Base-by-base conservation (phyloP, 1,140 invertebrate species). In the Orius insidiosus region DNA sequence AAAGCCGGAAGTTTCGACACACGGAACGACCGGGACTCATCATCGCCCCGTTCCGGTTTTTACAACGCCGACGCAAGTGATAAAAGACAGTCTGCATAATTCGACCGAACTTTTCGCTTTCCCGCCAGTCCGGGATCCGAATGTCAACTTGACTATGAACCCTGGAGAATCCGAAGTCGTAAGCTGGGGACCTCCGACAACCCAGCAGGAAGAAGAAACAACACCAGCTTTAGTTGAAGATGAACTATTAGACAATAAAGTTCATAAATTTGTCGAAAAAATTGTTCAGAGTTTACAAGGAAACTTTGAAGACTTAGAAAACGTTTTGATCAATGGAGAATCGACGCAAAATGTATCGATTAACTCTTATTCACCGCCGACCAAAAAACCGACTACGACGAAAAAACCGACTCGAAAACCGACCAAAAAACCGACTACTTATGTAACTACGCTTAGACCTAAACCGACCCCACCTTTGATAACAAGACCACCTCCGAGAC, bases 101-200 rank as follows among this genome's bases (percentile, higher is more conserved):
- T 58, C 64, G 0, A 68, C 74, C 0, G 76, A 83, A 50, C 60
- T 78, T 4, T 74, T 77, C 13, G 84, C 83, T 51, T 86, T 86
- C 61, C 83, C 83, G 19, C 83, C 83, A 0, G 83, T 84, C 1
- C 69, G 81, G 43, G 83, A 85, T 60, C 83, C 83, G 0, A 78
- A 81, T 62, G 60, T 83, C 0, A 85, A 84, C 46, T 61, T 70
- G 15, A 63, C 70, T 1, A 61, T 68, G 2, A 58, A 67, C 0
- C 44, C 75, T 72, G 40, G 69, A 68, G 35, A 18, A 19, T 45
- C 49, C 5, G 49, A 51, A 38, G 33, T 48, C 7, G 37, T 52
- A 2, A 15, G 35, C 13, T 48, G 50, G 50, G 14, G 18, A 5
- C 24, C 46, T 2, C 18, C 37, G 5, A 11, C 19, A 5, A 44